Evolutionary conservation across 2,888 invertebrate species (phyloP), one percentile per base, ranked within the genome.

Genomic region (Sesia apiformis): DNA sequence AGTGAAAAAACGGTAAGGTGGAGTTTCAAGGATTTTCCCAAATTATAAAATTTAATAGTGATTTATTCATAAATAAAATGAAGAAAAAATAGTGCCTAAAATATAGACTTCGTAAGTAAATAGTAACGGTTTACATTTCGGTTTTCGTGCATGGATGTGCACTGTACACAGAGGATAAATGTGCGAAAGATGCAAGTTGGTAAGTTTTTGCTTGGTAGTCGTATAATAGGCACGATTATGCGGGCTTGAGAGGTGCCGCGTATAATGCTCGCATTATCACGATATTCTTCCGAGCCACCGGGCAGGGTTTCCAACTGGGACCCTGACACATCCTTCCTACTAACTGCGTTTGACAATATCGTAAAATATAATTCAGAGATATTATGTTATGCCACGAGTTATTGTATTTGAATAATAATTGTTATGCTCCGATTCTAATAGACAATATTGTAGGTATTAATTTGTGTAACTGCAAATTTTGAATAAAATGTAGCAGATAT

Each of bases 221-320:
- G 61, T 60, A 60, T 74, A 77, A 76, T 74, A 77, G 72, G 69
- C 69, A 67, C 69, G 78, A 87, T 87, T 87, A 87, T 87, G 83
- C 85, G 77, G 77, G 72, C 72, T 81, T 67, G 77, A 81, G 86
- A 77, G 77, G 70, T 70, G 74, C 70, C 75, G 74, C 74, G 87
- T 84, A 89, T 89, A 88, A 89, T 89, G 86, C 76, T 78, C 81
- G 56, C 87, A 89, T 88, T 87, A 87, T 85, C 84, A 67, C 78
- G 73, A 77, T 78, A 75, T 70, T 69, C 75, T 84, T 82, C 79
- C 84, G 72, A 72, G 72, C 72, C 80, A 76, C 69, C 76, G 81
- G 77, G 69, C 78, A 76, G 57, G 55, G 55, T 59, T 66, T 63
- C 65, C 63, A 61, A 46, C 46, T 62, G 64, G 62, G 63, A 58